A percentile compares a stretch with the other conserved stretches of the same genome.
These are phyloP conservation scores for Ichneumoninae sp. DNA, from an alignment of 2,888 invertebrate genomes.

Conservation along the genomic window DNA sequence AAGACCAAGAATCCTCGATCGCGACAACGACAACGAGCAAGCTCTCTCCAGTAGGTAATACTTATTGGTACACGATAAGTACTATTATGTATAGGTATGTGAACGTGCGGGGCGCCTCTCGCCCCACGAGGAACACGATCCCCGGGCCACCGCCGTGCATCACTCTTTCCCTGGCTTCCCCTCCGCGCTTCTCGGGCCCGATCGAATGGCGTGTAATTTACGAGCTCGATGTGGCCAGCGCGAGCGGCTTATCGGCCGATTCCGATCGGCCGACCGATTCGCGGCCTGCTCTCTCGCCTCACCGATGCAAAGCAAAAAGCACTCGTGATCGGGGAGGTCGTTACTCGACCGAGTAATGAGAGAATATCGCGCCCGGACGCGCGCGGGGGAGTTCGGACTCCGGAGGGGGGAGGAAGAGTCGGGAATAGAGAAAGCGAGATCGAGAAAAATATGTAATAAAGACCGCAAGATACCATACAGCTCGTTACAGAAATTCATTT, in stretches of 20 bases:
- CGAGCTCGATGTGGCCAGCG: constrained; percentile 66
- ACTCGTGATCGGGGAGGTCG: constrained; percentile 74
- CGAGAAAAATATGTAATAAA: constrained; percentile 45
- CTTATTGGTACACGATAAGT: constrained; percentile 67
- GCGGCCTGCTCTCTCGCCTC: constrained; percentile 52
- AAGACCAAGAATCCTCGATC: constrained; percentile 59
- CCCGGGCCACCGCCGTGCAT: constrained; percentile 65
- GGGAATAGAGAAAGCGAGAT: constrained; percentile 14
- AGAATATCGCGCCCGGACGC: constrained; percentile 71
- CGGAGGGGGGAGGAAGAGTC: constrained; percentile 37
- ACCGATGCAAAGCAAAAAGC: constrained; percentile 73
- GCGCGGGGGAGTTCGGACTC: constrained; percentile 41
- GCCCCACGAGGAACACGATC: constrained; percentile 67
- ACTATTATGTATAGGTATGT: constrained; percentile 57
- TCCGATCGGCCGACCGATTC: constrained; percentile 74
- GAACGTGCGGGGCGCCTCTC: constrained; percentile 55
- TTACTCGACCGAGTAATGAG: constrained; percentile 76
- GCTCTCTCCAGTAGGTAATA: constrained; percentile 65
- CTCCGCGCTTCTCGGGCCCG: constrained; percentile 7
- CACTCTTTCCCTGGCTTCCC: constrained; percentile 50
- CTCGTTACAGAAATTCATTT: constrained; percentile 1
- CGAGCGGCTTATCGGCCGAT: constrained; percentile 74
- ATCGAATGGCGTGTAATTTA: constrained; percentile 66
- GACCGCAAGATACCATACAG: constrained; percentile 13
- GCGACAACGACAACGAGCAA: constrained; percentile 61